A percentile compares a stretch with the other conserved stretches of the same genome.
These are phyloP conservation scores for Romanomermis culicivorax DNA, from an alignment of 2,888 invertebrate genomes.

Conservation along the genomic window DNA sequence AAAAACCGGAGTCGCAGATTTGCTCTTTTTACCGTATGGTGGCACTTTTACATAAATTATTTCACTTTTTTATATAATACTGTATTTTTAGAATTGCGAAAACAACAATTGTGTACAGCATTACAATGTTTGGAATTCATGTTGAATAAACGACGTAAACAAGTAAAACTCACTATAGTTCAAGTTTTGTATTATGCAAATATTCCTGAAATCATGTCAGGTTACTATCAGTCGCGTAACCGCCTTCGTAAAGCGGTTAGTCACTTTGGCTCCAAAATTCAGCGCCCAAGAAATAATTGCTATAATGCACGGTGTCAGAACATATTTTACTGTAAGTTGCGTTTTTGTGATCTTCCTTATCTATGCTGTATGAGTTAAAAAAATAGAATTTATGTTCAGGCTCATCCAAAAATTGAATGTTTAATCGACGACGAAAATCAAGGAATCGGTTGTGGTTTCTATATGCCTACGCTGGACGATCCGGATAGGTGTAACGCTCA, in stretches of 20 bases:
- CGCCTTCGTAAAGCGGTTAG: slow-evolving; percentile 21
- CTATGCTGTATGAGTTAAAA: background rate
- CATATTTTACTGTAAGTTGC: slow-evolving; percentile 13
- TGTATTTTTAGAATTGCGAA: background rate
- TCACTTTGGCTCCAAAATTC: slow-evolving; percentile 18
- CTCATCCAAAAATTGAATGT: slow-evolving; percentile 19
- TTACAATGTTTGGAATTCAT: slow-evolving; percentile 20
- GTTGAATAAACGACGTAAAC: slow-evolving; percentile 19
- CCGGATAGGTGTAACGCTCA: slow-evolving; percentile 22
- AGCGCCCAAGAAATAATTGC: slow-evolving; percentile 16
- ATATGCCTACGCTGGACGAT: slow-evolving; percentile 20
- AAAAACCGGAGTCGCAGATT: too few relatives aligned
- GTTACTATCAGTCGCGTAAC: slow-evolving; percentile 21
- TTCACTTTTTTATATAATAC: too few relatives aligned
- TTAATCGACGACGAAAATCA: slow-evolving; percentile 17
- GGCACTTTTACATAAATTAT: too few relatives aligned
- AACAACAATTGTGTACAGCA: slow-evolving; percentile 10
- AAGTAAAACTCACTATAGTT: slow-evolving; percentile 1
- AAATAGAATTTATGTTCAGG: slow-evolving; percentile 12
- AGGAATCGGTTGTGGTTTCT: slow-evolving; percentile 17
- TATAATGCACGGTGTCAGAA: slow-evolving; percentile 18
- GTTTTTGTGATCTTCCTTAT: background rate
- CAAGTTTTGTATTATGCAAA: background rate
- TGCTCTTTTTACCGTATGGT: too few relatives aligned
- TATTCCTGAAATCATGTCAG: background rate